These are phyloP conservation scores for Muscidifurax raptorellus DNA, from an alignment of 1,140 invertebrate species.

Conservation along the genomic window DNA sequence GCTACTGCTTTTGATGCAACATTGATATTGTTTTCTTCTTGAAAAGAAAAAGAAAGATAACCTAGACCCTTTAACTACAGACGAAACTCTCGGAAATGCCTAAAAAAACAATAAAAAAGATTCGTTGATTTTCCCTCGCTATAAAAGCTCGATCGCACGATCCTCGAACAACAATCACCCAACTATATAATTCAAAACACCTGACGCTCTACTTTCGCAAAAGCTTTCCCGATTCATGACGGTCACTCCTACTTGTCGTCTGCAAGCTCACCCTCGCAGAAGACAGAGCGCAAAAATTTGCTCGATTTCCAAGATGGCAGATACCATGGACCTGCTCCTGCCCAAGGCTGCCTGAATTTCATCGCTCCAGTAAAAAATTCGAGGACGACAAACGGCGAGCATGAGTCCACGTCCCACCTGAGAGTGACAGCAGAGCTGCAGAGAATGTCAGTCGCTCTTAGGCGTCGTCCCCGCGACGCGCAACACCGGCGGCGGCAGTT, in stretches of 20 bases:
- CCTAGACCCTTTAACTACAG: no score
- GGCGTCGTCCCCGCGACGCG: neutral
- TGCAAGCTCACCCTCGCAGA: conserved; percentile 3
- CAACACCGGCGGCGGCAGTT: conserved; percentile 26
- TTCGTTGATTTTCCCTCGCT: no score
- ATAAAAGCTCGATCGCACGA: no score
- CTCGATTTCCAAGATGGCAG: conserved; percentile 22
- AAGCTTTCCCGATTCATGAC: no score
- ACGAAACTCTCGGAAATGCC: no score
- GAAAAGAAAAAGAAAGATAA: no score
- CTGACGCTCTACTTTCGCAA: neutral
- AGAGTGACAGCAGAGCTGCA: neutral
- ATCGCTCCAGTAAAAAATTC: neutral
- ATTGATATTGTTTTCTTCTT: no score
- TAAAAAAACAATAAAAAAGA: no score
- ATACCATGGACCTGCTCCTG: neutral
- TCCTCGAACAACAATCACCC: no score
- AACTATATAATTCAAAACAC: neutral
- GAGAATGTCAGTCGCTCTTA: neutral
- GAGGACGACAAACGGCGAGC: neutral
- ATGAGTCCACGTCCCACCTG: neutral
- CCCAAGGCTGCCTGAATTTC: neutral
- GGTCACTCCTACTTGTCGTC: neutral
- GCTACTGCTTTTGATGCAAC: no score
- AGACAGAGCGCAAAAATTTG: neutral